A percentile compares a stretch with the other conserved stretches of the same genome.
These are phyloP conservation scores for Laticauda colubrina DNA, from an alignment of 2,113 vertebrate genomes.

Conservation along the genomic window DNA sequence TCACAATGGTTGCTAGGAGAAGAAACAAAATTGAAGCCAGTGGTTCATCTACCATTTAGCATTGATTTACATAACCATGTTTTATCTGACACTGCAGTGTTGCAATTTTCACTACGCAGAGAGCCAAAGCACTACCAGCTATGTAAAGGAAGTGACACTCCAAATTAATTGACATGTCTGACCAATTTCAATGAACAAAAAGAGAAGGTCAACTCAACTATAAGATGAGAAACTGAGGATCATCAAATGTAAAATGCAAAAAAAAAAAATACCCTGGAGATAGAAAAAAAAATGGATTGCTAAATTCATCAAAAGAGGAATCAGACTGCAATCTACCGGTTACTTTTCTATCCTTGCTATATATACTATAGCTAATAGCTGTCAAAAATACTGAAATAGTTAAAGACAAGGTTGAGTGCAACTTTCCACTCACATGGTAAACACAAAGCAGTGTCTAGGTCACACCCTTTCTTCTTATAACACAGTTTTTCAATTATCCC, in stretches of 20 bases:
- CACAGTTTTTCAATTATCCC: accelerated
- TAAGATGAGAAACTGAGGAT: background rate
- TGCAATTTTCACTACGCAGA: background rate
- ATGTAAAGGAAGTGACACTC: background rate
- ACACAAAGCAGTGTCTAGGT: background rate
- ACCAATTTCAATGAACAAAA: background rate
- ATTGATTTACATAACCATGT: background rate
- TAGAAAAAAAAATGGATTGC: background rate
- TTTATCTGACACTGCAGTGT: background rate
- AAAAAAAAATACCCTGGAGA: background rate
- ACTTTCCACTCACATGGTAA: background rate
- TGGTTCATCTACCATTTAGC: background rate
- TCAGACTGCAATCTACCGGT: background rate
- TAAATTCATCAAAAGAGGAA: background rate
- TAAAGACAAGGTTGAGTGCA: background rate
- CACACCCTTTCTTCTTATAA: background rate
- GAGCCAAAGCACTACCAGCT: background rate
- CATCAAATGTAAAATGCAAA: background rate
- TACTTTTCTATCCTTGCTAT: background rate
- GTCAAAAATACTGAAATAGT: background rate
- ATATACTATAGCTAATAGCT: background rate
- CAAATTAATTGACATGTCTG: background rate
- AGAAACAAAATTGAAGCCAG: background rate
- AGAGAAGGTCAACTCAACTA: background rate
- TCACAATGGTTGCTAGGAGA: conserved; percentile 9